phyloP scores from a whole-genome alignment of 2,797 vertebrate species.

The Iguana delicatissima region DNA sequence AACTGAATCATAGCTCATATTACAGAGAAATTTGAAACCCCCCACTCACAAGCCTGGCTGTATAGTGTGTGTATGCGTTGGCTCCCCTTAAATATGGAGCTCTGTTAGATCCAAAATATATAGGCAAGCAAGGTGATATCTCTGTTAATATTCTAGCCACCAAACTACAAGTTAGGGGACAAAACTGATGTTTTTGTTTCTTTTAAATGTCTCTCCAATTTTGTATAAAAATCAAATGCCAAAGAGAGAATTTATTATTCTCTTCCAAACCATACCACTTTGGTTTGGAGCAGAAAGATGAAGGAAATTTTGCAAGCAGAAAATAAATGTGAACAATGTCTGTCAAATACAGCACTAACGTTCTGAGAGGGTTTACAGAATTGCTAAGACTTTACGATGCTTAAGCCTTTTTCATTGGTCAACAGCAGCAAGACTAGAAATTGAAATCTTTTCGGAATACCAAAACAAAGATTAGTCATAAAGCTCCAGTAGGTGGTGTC shows the following conservation, averaged over 20 bases:
- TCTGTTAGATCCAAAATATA: neutral
- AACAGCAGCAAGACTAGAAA: fast-evolving
- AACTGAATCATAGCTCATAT: neutral
- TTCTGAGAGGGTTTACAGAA: slow-evolving; percentile 4
- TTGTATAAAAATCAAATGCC: neutral
- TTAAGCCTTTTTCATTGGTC: neutral
- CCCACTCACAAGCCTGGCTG: neutral
- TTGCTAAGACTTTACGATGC: neutral
- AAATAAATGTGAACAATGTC: neutral
- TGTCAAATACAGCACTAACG: neutral
- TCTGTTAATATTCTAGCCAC: neutral
- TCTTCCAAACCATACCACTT: neutral
- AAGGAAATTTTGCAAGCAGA: neutral
- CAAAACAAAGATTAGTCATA: slow-evolving; percentile 33
- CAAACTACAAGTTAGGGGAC: neutral
- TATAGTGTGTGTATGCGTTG: neutral
- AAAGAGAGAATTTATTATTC: neutral
- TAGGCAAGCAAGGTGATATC: neutral
- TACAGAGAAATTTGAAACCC: neutral
- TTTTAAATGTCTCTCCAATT: neutral
- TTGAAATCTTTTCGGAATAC: slow-evolving; percentile 7
- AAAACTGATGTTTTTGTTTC: neutral
- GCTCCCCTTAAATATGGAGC: neutral
- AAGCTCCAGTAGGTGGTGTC: slow-evolving; percentile 24
- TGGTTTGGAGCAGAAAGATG: neutral